Conservation (phyloP, 2,113 vertebrate species). For the Prionailurus bengalensis region DNA sequence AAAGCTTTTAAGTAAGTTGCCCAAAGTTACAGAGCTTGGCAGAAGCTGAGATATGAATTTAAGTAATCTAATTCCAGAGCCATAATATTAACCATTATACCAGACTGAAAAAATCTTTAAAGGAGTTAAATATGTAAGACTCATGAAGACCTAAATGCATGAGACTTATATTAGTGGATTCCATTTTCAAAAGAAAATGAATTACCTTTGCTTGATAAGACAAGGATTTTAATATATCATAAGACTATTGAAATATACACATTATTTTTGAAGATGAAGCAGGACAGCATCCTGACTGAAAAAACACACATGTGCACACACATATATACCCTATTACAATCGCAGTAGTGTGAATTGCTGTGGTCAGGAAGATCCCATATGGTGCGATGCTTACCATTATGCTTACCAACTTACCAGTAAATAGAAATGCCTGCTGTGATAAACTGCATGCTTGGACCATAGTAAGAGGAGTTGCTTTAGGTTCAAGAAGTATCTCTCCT, state of each 20-base stretch:
- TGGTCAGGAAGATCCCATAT: background rate
- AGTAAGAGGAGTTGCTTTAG: background rate
- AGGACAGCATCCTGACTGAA: background rate
- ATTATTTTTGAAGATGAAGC: conserved; percentile 7
- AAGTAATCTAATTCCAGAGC: background rate
- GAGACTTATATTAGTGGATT: background rate
- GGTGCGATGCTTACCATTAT: background rate
- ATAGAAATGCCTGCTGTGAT: background rate
- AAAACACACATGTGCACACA: background rate
- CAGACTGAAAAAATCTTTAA: background rate
- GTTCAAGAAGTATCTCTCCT: conserved; percentile 34
- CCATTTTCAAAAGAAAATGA: conserved; percentile 29
- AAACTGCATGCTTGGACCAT: background rate
- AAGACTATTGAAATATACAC: background rate
- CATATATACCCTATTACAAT: background rate
- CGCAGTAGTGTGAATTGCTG: background rate
- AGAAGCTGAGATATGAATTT: background rate
- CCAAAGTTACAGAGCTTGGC: background rate
- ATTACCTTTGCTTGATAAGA: background rate
- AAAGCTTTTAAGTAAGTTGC: background rate
- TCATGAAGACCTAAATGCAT: background rate
- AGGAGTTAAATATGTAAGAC: background rate
- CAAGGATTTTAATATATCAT: conserved; percentile 8
- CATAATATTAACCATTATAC: background rate
- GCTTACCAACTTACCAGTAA: conserved; percentile 20